Percentiles rank a stretch among this genome's conserved stretches.
phyloP scores from a whole-genome alignment of 2,113 vertebrate genomes.

The Gymnarchus niloticus region DNA sequence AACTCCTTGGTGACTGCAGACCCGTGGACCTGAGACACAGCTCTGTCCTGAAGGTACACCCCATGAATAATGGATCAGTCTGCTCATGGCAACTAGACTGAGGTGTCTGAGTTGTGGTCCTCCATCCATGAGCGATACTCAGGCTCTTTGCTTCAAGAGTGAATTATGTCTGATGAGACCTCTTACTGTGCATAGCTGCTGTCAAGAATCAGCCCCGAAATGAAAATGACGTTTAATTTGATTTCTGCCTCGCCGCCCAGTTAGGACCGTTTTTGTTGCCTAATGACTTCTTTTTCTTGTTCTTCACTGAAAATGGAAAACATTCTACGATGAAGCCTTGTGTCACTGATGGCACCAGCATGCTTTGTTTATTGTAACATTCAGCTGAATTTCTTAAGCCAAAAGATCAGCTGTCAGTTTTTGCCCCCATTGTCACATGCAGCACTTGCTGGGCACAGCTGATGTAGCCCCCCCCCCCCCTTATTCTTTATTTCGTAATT shows the following conservation, averaged over 20 bases:
- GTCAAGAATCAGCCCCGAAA: not conserved
- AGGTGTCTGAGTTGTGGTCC: conserved; percentile 23
- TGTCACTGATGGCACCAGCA: not conserved
- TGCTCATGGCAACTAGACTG: conserved; percentile 25
- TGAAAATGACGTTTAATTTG: not conserved
- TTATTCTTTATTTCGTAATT: not conserved
- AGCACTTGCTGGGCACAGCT: not conserved
- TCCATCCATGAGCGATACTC: conserved; percentile 27
- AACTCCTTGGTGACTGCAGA: conserved; percentile 5
- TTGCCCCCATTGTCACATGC: not conserved
- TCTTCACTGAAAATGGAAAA: not conserved
- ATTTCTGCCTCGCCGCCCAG: not conserved
- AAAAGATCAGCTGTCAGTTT: not conserved
- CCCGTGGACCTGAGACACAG: conserved; percentile 15
- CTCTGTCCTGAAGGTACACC: conserved; percentile 26
- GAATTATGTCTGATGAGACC: conserved; percentile 8
- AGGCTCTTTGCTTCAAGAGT: conserved; percentile 13
- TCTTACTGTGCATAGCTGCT: not conserved
- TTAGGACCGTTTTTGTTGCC: not conserved
- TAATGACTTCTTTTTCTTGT: conserved; percentile 3
- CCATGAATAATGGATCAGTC: conserved; percentile 40
- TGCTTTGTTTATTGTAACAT: conserved; percentile 16
- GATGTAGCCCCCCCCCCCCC: not conserved
- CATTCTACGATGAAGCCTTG: not conserved
- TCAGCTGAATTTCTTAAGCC: conserved; percentile 26